Evolutionary conservation across 2,888 invertebrate species (phyloP).

Genomic region (Nematopogon swammerdamellus): DNA sequence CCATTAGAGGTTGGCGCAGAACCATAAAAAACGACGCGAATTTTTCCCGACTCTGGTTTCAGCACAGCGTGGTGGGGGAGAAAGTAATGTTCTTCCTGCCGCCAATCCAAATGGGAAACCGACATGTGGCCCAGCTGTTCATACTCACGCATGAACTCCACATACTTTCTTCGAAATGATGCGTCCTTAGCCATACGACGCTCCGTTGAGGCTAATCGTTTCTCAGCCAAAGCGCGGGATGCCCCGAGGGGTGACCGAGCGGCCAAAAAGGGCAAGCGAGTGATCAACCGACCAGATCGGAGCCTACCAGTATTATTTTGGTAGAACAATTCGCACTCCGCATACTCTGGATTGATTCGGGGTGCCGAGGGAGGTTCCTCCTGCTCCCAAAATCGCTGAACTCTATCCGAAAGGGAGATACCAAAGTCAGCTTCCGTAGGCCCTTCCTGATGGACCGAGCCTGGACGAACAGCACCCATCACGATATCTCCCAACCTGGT

Average conservation of each 20-base stretch:
- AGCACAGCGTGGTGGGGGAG: background rate
- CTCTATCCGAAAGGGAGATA: background rate
- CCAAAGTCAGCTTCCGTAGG: background rate
- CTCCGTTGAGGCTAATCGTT: background rate
- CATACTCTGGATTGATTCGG: background rate
- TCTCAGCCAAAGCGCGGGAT: background rate
- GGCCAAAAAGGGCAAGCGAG: conserved; percentile 1
- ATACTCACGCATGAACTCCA: background rate
- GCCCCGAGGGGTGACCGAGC: background rate
- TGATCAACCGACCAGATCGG: background rate
- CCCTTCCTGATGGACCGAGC: background rate
- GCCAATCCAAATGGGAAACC: background rate
- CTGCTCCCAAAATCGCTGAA: conserved; percentile 1
- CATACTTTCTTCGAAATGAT: background rate
- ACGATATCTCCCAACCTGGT: background rate
- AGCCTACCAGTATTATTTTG: conserved; percentile 3
- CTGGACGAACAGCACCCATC: background rate
- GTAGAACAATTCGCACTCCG: conserved; percentile 4
- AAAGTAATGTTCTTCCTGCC: background rate
- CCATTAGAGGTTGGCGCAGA: background rate
- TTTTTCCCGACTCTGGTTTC: background rate
- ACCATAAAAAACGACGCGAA: background rate
- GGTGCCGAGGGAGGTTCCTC: background rate
- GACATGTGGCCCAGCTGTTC: conserved; percentile 1
- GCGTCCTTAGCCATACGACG: background rate